Evolutionary conservation across 2,797 vertebrate species (phyloP), one percentile per base, ranked within the genome.

Genomic region (Pogonophryne albipinna): DNA sequence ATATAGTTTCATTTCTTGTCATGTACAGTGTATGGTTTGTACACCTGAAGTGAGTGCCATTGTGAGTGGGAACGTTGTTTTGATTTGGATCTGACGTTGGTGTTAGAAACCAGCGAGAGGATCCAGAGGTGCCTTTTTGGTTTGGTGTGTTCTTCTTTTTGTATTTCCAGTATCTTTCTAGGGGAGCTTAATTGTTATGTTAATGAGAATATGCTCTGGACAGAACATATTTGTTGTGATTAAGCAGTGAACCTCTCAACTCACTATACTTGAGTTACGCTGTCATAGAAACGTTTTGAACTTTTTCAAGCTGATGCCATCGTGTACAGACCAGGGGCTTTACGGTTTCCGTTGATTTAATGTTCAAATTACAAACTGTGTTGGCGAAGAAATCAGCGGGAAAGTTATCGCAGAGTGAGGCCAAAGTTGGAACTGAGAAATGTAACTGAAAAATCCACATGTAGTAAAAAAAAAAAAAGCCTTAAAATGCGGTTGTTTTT

Each of bases 201-300:
- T 59, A 31, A 77, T 80, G 69, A 81, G 82, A 93, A 94, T 94
- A 93, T 92, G 92, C 84, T 94, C 90, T 83, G 42, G 55, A 56
- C 59, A 11, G 91, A 88, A 87, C 91, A 89, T 90, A 91, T 94
- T 90, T 91, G 86, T 85, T 87, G 77, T 74, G 83, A 94, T 95
- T 94, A 92, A 94, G 93, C 94, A 79, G 89, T 94, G 93, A 94
- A 93, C 93, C 93, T 94, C 88, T 92, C 80, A 84, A 91, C 92
- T 92, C 89, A 14, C 86, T 90, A 89, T 93, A 87, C 90, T 76
- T 85, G 89, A 94, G 91, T 93, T 93, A 71, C 59, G 72, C 86
- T 89, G 86, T 91, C 64, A n/a, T 71, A 82, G 53, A 80, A 78
- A 79, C 42, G 13, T 79, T 82, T 84, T 66, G 14, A 67, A 74